Conservation (phyloP, 2,888 invertebrate species). For the Charanyca ferruginea region DNA sequence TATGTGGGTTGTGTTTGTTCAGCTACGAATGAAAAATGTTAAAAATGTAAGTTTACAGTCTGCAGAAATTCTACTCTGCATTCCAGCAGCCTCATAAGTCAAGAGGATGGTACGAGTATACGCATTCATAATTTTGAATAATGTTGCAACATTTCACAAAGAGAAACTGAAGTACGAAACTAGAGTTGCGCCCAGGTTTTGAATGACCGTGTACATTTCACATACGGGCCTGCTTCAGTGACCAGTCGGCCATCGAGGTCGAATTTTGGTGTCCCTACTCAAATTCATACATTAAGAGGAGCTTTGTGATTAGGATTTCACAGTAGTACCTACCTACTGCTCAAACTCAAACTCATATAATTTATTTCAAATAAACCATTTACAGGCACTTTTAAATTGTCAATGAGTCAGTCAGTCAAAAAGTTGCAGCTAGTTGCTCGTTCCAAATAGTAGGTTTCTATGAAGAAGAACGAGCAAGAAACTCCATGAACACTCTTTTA, state of each 20-base stretch:
- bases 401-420: too few relatives aligned
- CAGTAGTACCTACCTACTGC: too few relatives aligned
- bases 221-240: slow-evolving; percentile 27
- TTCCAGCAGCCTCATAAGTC: slow-evolving; percentile 14
- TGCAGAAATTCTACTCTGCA: slow-evolving; percentile 9
- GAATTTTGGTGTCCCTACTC: slow-evolving; percentile 9
- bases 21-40: slow-evolving; percentile 9
- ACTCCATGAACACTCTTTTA: too few relatives aligned
- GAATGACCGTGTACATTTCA: slow-evolving; percentile 47
- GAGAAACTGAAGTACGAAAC: slow-evolving; percentile 38
- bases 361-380: too few relatives aligned
- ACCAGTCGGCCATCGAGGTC: slow-evolving; percentile 8
- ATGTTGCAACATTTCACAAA: slow-evolving; percentile 53
- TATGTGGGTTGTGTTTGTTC: not conserved
- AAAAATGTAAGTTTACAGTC: slow-evolving; percentile 11
- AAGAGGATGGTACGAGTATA: slow-evolving; percentile 18
- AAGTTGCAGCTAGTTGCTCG: too few relatives aligned
- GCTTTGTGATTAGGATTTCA: not conserved
- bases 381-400: too few relatives aligned
- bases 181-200: slow-evolving; percentile 25
- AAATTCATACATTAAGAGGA: slow-evolving; percentile 20
- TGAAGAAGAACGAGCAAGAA: too few relatives aligned
- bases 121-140: slow-evolving; percentile 55
- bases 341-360: too few relatives aligned
- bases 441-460: too few relatives aligned